Base-by-base conservation (phyloP, 2,888 invertebrate species). In the Tetrapedia diversipes region DNA sequence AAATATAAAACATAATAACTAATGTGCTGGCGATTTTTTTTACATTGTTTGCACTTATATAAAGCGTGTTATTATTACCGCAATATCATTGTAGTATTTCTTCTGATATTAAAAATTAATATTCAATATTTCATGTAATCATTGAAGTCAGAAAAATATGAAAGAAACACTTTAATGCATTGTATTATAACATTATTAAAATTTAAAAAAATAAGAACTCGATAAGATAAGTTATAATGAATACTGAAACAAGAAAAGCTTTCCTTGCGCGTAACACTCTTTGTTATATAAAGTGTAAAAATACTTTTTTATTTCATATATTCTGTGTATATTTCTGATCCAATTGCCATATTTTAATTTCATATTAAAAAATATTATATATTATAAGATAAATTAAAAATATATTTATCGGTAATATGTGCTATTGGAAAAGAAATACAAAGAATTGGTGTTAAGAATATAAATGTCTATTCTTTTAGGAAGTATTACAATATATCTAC, bases 371-470 rank as follows among this genome's bases (percentile, higher is more conserved):
- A 63, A 60, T 72, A 27, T 11, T 27, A 41, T 66, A 41, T 10
- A 51, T 39, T 10, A 10, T 16, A 22, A 60, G 37, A 24, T 16
- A 37, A 57, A 11, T 29, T 49, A 56, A 69, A 47, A 14, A 8
- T 19, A 32, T 57, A 54, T 56, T 56, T 22, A 0, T 51, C 19
- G 54, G 24, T 57, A 71, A 64, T 68, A 34, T 53, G 51, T 16
- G 49, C 64, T 51, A 39, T 69, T 82, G 61, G 51, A 79, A 82
- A 82, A 79, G 56, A 70, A 79, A 66, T 76, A 54, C 57, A 51
- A 65, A 69, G 41, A 61, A 49, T 65, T 22, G 29, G 47, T 69
- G 64, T 78, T 69, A 41, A 74, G 60, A 67, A 69, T 79, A 81
- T 56, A 70, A 76, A 66, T 66, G 27, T 82, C 54, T 59, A 51